phyloP scores from a whole-genome alignment of 2,113 vertebrate species.

The Alethe diademata region DNA sequence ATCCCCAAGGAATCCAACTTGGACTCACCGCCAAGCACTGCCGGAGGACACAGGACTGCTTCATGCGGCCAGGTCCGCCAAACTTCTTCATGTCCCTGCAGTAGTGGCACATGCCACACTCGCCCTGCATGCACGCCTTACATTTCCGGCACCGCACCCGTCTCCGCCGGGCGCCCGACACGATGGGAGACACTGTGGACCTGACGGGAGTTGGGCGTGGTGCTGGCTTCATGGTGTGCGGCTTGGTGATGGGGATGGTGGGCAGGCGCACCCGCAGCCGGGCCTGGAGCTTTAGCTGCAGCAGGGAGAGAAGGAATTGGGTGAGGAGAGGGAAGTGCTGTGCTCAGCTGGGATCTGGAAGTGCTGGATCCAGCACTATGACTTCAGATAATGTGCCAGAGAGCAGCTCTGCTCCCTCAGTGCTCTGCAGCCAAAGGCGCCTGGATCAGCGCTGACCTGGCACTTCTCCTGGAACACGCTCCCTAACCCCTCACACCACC shows the following conservation, averaged over 20 bases:
- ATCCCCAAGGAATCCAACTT: background rate
- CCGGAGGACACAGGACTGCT: conserved; percentile 97
- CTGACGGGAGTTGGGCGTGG: conserved; percentile 82
- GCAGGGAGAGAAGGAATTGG: background rate
- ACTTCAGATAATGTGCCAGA: fast-evolving
- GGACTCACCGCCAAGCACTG: conserved; percentile 94
- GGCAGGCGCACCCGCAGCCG: conserved; percentile 79
- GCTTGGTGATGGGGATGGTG: conserved; percentile 82
- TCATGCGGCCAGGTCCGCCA: conserved; percentile 96
- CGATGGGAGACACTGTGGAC: conserved; percentile 77
- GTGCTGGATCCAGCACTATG: fast-evolving
- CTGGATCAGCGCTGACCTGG: fast-evolving
- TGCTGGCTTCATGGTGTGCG: conserved; percentile 82
- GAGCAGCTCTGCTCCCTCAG: background rate
- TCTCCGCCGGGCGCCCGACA: conserved; percentile 86
- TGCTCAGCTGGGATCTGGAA: fast-evolving
- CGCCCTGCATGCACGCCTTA: conserved; percentile 87
- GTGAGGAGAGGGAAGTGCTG: fast-evolving
- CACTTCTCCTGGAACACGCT: background rate
- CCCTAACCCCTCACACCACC: background rate
- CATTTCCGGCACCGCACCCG: conserved; percentile 92
- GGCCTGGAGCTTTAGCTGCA: conserved; percentile 76
- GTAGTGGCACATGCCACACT: conserved; percentile 91
- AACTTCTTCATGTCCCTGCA: conserved; percentile 99
- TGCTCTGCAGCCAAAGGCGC: fast-evolving